A percentile compares a stretch with the other conserved stretches of the same genome.
Conservation (phyloP, 1,140 invertebrate genomes). For the Brachionus asplanchnoidis region DNA sequence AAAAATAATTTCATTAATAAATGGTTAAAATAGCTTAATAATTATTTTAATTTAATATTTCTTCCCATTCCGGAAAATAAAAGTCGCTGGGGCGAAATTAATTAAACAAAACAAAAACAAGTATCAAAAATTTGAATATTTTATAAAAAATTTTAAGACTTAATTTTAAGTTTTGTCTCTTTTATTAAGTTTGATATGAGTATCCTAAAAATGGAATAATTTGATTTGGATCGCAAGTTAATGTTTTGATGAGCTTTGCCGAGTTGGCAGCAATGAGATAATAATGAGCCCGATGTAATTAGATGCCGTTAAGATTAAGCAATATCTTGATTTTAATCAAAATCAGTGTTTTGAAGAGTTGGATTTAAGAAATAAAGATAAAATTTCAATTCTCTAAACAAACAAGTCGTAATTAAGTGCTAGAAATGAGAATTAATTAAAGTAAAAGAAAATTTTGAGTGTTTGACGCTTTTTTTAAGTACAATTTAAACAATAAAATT, state of each 20-base stretch:
- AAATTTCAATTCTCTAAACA: slow-evolving; percentile 24
- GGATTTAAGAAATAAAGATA: not conserved
- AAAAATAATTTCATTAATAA: not conserved
- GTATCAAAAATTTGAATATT: not conserved
- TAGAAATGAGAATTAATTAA: not conserved
- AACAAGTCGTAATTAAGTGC: not conserved
- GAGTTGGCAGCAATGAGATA: not conserved
- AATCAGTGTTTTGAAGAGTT: not conserved
- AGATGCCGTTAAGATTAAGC: not conserved
- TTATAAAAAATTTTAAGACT: not conserved
- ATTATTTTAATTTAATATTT: not conserved
- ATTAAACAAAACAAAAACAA: not conserved
- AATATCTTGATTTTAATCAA: not conserved
- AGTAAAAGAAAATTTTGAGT: not conserved
- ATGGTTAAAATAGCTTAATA: not conserved
- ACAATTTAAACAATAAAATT: not conserved
- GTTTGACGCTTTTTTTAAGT: not conserved
- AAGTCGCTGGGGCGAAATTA: not conserved
- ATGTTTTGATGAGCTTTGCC: not conserved
- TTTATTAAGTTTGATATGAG: not conserved
- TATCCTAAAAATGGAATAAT: not conserved
- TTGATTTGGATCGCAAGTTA: not conserved
- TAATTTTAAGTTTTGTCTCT: not conserved
- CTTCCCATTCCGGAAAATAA: not conserved
- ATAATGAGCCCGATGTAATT: not conserved